phyloP scores from a whole-genome alignment of 23 tunicate genomes.

The Phallusia fumigata region DNA sequence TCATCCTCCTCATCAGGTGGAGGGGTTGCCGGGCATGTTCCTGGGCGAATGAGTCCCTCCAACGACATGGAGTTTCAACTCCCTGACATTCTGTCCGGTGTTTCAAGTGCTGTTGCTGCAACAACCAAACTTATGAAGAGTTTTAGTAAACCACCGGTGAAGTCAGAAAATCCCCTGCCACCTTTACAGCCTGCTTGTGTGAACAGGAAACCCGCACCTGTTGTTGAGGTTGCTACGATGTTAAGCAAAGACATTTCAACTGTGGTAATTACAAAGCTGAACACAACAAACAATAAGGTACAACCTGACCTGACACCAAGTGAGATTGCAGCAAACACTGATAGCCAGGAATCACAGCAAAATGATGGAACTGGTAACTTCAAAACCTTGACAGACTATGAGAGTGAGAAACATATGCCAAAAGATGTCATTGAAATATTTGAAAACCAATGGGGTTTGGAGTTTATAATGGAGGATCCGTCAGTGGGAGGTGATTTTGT shows the following conservation, averaged over 20 bases:
- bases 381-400: neutral
- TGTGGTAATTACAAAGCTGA: neutral
- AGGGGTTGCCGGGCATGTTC: neutral
- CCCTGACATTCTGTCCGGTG: neutral
- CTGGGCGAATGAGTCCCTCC: neutral
- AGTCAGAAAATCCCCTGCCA: neutral
- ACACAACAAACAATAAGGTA: neutral
- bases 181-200: neutral
- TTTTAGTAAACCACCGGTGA: neutral
- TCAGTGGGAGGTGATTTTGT: neutral
- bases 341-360: neutral
- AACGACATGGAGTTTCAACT: neutral
- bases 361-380: neutral
- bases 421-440: slow-evolving; percentile 10
- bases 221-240: neutral
- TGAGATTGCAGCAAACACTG: neutral
- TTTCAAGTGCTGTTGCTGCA: slow-evolving; percentile 5
- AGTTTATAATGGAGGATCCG: neutral
- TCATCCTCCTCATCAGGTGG: slow-evolving; percentile 34
- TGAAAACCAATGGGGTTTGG: slow-evolving; percentile 13
- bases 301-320: too few species aligned
- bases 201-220: neutral
- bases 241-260: neutral
- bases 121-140: slow-evolving; percentile 2
- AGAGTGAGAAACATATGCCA: neutral